Base-by-base conservation (phyloP, 2,797 vertebrate genomes). In the Pangasius sanitwongsei region DNA sequence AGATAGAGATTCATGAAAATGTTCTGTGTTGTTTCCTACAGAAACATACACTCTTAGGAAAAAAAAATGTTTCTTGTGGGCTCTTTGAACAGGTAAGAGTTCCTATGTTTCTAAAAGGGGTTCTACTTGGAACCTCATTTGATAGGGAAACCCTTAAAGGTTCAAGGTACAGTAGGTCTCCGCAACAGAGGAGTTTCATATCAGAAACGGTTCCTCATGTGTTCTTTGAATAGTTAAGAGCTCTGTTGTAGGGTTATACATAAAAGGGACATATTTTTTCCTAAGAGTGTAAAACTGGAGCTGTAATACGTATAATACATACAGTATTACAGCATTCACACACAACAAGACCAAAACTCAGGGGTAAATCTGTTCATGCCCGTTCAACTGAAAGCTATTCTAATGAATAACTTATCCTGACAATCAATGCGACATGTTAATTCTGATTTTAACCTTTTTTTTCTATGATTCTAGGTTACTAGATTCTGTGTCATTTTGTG, bases 1-100 rank as follows among this genome's bases (percentile, higher is more conserved):
- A 92, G 89, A 83, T n/a, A 91, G 65, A 90, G 31, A 28, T 65
- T 74, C 18, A 44, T n/a, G 25, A 78, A 34, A 53, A 69, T 34
- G 18, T 15, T 70, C 48, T 69, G 48, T 69, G 41, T 53, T 23
- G n/a, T n/a, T 69, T 50, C 28, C 61, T 31, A 53, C 44, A 65
- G 25, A 83, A 65, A 65, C 8, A 34, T 20, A 25, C 83, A 85
- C 41, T 18, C 44, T 53, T 15, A 53, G 59, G 3, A n/a, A 53
- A 7, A 53, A 7, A 65, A 50, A 50, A 6, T 31, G 41, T 50
- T 84, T 44, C n/a, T 69, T 69, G 4, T 25, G 11, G 28, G 8
- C 11, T 67, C 44, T 84, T 31, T 84, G 16, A 4, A 84, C 61
- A 48, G 41, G 15, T 50, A 20, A 84, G 61, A 1, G 48, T 25